Conservation (phyloP, 1,140 invertebrate species). For the Scaptomyza montana region DNA sequence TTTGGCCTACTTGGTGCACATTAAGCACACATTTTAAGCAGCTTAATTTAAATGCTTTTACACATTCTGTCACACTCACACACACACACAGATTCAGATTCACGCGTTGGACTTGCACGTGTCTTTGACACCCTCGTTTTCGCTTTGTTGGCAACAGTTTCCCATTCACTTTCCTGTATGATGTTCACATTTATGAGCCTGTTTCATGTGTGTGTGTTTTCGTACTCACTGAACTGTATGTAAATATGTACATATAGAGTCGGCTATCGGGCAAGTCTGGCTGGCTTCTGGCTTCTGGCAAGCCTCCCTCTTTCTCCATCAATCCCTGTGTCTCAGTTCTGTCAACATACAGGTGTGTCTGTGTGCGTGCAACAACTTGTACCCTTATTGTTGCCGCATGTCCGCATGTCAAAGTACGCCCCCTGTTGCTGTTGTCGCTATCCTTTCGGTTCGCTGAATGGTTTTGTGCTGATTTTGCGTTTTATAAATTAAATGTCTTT, state of each 20-base stretch:
- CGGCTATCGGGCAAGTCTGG: constrained; percentile 36
- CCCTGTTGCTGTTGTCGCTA: constrained; percentile 43
- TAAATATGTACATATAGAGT: constrained; percentile 72
- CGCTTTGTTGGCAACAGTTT: constrained; percentile 55
- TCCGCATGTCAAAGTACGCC: constrained; percentile 1
- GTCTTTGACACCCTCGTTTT: constrained; percentile 56
- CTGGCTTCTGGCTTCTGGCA: neutral
- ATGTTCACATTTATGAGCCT: constrained; percentile 64
- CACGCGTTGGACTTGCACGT: constrained; percentile 65
- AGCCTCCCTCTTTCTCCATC: neutral
- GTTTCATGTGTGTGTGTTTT: constrained; percentile 28
- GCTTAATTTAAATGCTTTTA: constrained; percentile 42
- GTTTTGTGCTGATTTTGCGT: constrained; percentile 79
- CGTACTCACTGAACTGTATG: constrained; percentile 72
- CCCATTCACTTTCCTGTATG: constrained; percentile 68
- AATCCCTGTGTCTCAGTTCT: constrained; percentile 23
- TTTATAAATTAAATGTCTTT: constrained; percentile 66
- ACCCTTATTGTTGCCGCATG: constrained; percentile 60
- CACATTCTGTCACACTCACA: constrained; percentile 26
- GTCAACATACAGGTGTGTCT: constrained; percentile 54
- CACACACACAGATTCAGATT: constrained; percentile 6
- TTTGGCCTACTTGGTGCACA: constrained; percentile 16
- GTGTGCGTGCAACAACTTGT: constrained; percentile 59
- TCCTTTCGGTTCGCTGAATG: constrained; percentile 70
- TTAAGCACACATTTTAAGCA: constrained; percentile 37